phyloP scores from a whole-genome alignment of 1,140 invertebrate species.

The Cydia amplana region DNA sequence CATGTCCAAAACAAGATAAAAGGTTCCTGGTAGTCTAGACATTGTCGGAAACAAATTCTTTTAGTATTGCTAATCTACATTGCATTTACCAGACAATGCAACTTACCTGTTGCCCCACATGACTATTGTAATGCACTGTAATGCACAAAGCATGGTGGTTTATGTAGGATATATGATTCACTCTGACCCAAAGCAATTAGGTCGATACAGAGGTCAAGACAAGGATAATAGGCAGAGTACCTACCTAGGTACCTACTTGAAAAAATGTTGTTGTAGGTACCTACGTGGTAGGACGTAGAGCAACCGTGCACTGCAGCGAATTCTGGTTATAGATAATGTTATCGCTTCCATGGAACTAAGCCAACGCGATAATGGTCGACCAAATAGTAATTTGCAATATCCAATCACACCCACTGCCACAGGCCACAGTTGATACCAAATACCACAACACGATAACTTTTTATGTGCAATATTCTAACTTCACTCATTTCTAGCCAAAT shows the following conservation, averaged over 20 bases:
- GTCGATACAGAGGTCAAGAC: neutral
- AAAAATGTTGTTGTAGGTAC: neutral
- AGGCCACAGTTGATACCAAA: neutral
- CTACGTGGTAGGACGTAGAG: neutral
- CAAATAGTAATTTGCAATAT: slow-evolving; percentile 71
- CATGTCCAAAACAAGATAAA: slow-evolving; percentile 61
- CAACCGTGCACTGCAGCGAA: slow-evolving; percentile 41
- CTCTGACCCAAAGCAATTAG: slow-evolving; percentile 5
- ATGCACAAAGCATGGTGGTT: neutral
- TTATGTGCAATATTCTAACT: neutral
- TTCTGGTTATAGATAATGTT: slow-evolving; percentile 63
- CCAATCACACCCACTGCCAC: slow-evolving; percentile 15
- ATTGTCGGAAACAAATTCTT: slow-evolving; percentile 24
- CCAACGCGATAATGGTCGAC: slow-evolving; percentile 62
- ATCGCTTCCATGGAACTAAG: slow-evolving; percentile 68
- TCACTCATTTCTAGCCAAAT: neutral
- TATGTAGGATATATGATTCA: neutral
- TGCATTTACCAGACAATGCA: slow-evolving; percentile 12
- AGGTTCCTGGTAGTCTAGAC: slow-evolving; percentile 42
- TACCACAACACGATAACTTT: slow-evolving; percentile 10
- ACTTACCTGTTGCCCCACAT: slow-evolving; percentile 11
- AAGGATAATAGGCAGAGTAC: neutral
- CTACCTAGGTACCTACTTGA: neutral
- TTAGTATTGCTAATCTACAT: slow-evolving; percentile 22
- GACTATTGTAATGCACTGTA: neutral